Evolutionary conservation across 2,888 invertebrate genomes (phyloP), one percentile per base, ranked within the genome.

Genomic region (Esperia sulphurella): DNA sequence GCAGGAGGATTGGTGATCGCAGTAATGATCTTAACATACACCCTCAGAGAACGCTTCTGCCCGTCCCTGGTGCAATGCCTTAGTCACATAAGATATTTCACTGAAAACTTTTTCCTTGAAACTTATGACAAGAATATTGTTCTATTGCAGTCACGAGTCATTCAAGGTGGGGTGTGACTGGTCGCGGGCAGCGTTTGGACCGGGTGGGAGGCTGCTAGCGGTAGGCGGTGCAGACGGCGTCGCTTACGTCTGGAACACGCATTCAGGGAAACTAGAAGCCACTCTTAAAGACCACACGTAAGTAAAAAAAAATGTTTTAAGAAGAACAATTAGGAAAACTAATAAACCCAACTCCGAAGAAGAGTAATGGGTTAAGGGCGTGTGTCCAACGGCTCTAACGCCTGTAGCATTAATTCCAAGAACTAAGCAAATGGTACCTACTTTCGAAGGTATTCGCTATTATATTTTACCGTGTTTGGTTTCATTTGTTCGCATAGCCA

Each of bases 141-240:
- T 48, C 53, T 59, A 51, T 90, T 90, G 40, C 90, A 98, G 98
- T 80, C 95, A 96, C 75, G 98, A 99, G 68, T 95, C 95, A 50
- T 99, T 99, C 88, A 97, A 97, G 90, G 95, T 98, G 53, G 96
- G 96, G 54, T 97, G 96, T 88, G 98, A 99, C 90, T 98, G 96
- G 94, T 93, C 97, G 30, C 91, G 98, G 64, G 97, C 97, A 10
- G 93, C 95, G 44, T 98, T 98, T 82, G 98, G 98, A 66, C 96
- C 97, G 33, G 96, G 96, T 77, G 96, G 95, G 7, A 93, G 95
- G 58, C 95, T 96, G 79, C 93, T 97, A 43, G 94, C 97, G 7
- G 97, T 96, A 45, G 99, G 99, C 31, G 97, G 97, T 8, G 92
- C 94, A 0, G 98, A 99, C 83, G 98, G 99, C 28, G 92, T 94